Base-by-base conservation (phyloP, 2,888 invertebrate genomes). In the Fragum whitleyi region DNA sequence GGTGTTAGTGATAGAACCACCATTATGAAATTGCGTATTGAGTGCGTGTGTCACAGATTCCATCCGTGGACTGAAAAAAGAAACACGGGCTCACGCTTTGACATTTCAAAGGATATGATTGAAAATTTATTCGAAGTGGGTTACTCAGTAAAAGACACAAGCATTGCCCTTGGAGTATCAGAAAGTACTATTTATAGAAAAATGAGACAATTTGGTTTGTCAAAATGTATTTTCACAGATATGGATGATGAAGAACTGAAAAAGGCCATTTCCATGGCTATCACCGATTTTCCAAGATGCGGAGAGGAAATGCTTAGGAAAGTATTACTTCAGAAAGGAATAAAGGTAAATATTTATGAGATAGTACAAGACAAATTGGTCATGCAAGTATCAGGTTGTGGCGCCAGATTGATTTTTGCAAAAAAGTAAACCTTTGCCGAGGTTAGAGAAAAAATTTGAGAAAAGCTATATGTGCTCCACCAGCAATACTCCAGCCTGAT, bases 31-130 rank as follows among this genome's bases (percentile, higher is more conserved):
- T 47, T 68, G 51, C 47, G 51, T 21, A 26, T 47, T 47, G 51
- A 68, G 26, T 68, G 68, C 21, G 47, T 68, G 14, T 59, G 59
- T 28, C 21, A 59, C 59, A 59, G 28, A 59, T n/a, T 53, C 53
- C 21, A 16, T 39, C 39, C 39, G 39, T 39, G 39, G 39, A 39
- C 39, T 39, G 39, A 39, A 39, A 39, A 39, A 39, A 39, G 39
- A 39, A 39, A 14, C 39, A 39, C 19, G 21, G 53, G 53, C 53
- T n/a, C n/a, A 53, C 19, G n/a, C 21, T 53, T 53, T 53, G 53
- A 53, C 7, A 53, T 53, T 53, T 53, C 53, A 16, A 53, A 21
- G 53, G 21, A 53, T 11, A 53, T 53, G 53, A 53, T 53, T 53
- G 53, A 53, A 53, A 53, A 21, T 21, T 21, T 53, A n/a, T 53